Conservation (phyloP, 2,113 vertebrate genomes). For the Chaetops frenatus region DNA sequence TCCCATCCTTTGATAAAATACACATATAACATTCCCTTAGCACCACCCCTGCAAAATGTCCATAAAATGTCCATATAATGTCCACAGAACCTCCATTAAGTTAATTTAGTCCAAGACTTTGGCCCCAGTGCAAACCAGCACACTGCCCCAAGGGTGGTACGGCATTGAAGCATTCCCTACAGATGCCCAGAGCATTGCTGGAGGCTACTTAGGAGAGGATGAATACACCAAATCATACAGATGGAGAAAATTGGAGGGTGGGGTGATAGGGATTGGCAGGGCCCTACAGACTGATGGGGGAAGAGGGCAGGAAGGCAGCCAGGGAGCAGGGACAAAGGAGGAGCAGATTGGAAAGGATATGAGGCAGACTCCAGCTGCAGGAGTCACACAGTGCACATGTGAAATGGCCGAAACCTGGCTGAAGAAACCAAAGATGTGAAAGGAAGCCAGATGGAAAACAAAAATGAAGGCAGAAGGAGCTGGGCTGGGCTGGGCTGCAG, state of each 20-base stretch:
- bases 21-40: background rate
- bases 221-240: background rate
- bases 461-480: background rate
- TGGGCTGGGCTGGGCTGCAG: background rate
- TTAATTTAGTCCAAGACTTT: background rate
- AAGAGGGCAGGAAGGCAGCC: background rate
- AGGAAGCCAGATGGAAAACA: background rate
- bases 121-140: background rate
- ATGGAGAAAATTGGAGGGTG: background rate
- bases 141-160: no score
- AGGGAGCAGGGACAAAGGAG: background rate
- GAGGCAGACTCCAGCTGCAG: background rate
- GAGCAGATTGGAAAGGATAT: rapidly evolving
- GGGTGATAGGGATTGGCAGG: rapidly evolving
- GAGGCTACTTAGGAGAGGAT: background rate
- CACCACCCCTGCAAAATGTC: background rate
- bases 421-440: background rate
- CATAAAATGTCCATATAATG: background rate
- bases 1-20: background rate
- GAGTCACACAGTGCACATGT: rapidly evolving
- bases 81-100: background rate
- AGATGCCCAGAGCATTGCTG: background rate
- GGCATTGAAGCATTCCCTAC: background rate
- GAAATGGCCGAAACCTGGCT: background rate
- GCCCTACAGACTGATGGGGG: no score